Percentiles rank a stretch among this genome's conserved stretches.
Conservation (phyloP, 2,113 vertebrate species). For the Passer domesticus region DNA sequence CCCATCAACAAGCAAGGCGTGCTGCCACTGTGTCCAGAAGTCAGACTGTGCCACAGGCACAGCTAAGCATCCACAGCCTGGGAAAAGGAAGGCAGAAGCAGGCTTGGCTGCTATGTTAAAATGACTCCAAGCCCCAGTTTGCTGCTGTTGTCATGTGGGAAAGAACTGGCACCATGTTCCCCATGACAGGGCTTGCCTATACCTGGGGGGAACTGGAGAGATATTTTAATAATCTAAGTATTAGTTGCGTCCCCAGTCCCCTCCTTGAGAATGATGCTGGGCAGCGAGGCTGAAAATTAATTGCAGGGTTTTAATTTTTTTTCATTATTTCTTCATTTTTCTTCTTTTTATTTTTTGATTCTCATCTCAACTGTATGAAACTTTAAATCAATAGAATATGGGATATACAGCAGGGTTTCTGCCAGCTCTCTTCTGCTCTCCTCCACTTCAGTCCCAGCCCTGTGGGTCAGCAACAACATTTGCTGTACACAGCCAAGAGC, state of each 20-base stretch:
- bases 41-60: neutral
- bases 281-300: slow-evolving; percentile 27
- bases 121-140: neutral
- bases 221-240: neutral
- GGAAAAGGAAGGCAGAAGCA: neutral
- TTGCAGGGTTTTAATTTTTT: neutral
- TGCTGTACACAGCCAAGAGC: neutral
- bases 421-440: neutral
- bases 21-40: neutral
- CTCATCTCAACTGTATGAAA: neutral
- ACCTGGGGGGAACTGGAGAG: neutral
- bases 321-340: neutral
- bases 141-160: fast-evolving
- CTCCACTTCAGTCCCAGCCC: neutral
- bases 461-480: neutral
- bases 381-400: neutral
- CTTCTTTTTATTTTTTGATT: neutral
- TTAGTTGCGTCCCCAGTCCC: neutral
- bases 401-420: neutral
- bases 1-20: fast-evolving
- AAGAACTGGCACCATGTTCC: neutral
- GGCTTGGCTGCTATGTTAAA: neutral
- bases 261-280: neutral
- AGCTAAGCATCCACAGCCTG: fast-evolving
- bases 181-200: neutral